Percentiles rank a stretch among this genome's conserved stretches.
Evolutionary conservation across 2,888 invertebrate species (phyloP).

Genomic region (Hyalella azteca): DNA sequence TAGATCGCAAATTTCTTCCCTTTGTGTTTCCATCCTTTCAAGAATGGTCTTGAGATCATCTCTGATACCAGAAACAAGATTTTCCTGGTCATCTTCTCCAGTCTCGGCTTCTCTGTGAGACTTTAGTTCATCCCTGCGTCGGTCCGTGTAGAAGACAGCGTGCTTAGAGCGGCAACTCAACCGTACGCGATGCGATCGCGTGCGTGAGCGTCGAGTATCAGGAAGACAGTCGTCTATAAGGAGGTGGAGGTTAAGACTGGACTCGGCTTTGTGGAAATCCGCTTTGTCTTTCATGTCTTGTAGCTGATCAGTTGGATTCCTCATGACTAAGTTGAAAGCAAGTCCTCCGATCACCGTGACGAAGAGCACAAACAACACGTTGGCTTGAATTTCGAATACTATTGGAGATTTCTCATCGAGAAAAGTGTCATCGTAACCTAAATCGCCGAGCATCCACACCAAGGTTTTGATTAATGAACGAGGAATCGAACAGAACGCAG

Average conservation of each 20-base stretch:
- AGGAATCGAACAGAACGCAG: constrained; percentile 41
- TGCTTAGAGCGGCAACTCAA: not conserved
- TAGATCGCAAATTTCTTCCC: not conserved
- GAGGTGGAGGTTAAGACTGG: constrained; percentile 40
- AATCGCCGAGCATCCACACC: constrained; percentile 55
- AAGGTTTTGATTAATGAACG: constrained; percentile 51
- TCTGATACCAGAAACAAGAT: not conserved
- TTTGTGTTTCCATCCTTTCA: not conserved
- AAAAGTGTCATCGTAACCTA: constrained; percentile 55
- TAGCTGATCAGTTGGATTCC: constrained; percentile 48
- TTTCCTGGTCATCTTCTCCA: not conserved
- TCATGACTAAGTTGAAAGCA: constrained; percentile 47
- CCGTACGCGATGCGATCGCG: not conserved
- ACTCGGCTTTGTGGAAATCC: constrained; percentile 40
- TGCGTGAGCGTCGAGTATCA: not conserved
- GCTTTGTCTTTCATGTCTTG: constrained; percentile 45
- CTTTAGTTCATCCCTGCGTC: not conserved
- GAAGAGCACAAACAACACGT: constrained; percentile 51
- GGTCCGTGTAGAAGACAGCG: not conserved
- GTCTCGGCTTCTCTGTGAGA: not conserved
- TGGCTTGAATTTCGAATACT: constrained; percentile 44
- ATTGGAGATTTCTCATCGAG: constrained; percentile 38
- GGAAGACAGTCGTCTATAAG: constrained; percentile 48
- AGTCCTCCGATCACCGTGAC: constrained; percentile 50
- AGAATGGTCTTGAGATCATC: not conserved